These are phyloP conservation scores for Malaclemys terrapin DNA, from an alignment of 2,113 vertebrate species.

Conservation along the genomic window DNA sequence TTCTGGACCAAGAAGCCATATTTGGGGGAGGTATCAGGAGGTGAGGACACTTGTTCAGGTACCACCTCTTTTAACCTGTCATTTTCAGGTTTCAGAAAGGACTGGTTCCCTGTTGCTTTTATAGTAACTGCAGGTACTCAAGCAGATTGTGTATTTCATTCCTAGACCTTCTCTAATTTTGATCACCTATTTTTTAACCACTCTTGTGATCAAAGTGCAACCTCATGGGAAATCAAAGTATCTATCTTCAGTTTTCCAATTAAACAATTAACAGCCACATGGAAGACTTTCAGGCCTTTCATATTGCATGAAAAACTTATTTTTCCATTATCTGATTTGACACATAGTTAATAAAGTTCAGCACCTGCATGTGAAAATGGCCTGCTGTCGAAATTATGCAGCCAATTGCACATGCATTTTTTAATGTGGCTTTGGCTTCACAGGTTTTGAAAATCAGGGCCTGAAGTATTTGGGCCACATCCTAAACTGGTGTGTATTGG, in stretches of 20 bases:
- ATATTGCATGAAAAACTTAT: not conserved
- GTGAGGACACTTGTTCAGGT: constrained; percentile 23
- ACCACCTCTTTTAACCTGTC: constrained; percentile 1
- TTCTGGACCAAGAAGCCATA: not conserved
- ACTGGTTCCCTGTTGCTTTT: not conserved
- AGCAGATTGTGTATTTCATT: not conserved
- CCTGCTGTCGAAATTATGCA: constrained; percentile 15
- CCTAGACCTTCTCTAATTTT: not conserved
- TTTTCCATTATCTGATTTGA: not conserved
- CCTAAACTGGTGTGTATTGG: not conserved
- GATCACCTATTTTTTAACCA: not conserved
- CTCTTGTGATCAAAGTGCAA: not conserved
- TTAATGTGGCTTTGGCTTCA: not conserved
- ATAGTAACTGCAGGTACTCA: not conserved
- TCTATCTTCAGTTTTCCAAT: not conserved
- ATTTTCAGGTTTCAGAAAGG: not conserved
- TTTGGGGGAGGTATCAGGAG: not conserved
- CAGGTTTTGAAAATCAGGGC: constrained; percentile 28
- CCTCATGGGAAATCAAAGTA: not conserved
- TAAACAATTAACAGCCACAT: not conserved
- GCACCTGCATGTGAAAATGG: not conserved
- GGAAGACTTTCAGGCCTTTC: not conserved
- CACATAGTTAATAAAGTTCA: not conserved
- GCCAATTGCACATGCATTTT: constrained; percentile 16
- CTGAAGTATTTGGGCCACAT: constrained; percentile 22